Evolutionary conservation across 1,140 invertebrate species (phyloP).

Genomic region (Glossosoma conforme): DNA sequence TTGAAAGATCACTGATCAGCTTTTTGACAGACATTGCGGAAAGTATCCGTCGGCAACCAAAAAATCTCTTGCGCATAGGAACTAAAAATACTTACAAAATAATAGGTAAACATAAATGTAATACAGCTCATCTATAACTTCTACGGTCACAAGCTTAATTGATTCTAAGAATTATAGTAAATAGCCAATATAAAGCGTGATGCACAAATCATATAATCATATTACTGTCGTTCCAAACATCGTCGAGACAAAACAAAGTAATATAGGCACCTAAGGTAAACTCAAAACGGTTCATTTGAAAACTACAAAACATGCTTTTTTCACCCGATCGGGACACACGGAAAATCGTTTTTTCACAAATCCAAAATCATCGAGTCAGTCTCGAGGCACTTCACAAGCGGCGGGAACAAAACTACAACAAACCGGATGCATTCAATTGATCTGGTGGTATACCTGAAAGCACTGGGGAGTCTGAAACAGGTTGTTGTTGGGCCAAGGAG

Average conservation of each 20-base stretch:
- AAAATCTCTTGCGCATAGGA: constrained; percentile 22
- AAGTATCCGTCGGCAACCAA: constrained; percentile 18
- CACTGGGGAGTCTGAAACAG: constrained; percentile 48
- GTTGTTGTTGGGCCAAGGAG: constrained; percentile 39
- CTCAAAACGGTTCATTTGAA: no score
- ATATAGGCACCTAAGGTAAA: not conserved
- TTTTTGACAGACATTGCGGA: no score
- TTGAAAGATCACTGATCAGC: no score
- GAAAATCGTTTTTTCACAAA: no score
- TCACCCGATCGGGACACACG: no score
- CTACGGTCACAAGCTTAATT: not conserved
- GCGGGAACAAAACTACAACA: constrained; percentile 10
- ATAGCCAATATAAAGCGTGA: not conserved
- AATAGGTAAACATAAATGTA: no score
- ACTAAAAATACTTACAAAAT: constrained; percentile 9
- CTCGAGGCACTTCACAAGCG: no score
- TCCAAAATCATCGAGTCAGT: no score
- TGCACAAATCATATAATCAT: not conserved
- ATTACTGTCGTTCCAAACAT: no score
- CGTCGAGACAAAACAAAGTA: not conserved
- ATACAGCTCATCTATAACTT: no score
- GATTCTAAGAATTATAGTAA: not conserved
- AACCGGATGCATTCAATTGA: constrained; percentile 39
- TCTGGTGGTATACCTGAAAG: constrained; percentile 53
- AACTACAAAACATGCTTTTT: no score